These are phyloP conservation scores for Drosophila eugracilis DNA, from an alignment of 1,140 invertebrate genomes.

Conservation along the genomic window DNA sequence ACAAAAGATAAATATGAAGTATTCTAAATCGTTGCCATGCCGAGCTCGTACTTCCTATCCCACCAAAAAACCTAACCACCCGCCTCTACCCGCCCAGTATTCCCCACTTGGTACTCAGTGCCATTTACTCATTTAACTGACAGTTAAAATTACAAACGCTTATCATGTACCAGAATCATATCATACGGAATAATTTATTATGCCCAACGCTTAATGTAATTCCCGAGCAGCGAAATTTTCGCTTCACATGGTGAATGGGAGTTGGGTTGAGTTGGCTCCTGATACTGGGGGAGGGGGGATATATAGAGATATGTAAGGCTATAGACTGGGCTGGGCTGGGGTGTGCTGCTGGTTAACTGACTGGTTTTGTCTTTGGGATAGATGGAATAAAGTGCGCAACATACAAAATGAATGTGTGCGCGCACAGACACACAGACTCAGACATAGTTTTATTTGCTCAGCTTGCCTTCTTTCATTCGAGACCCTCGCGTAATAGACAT, in stretches of 20 bases:
- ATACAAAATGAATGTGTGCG: conserved; percentile 70
- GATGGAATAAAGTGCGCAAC: conserved; percentile 80
- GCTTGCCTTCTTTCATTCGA: conserved; percentile 74
- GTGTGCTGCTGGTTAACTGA: conserved; percentile 48
- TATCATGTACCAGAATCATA: conserved; percentile 84
- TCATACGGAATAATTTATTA: conserved; percentile 84
- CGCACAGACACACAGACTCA: conserved; percentile 56
- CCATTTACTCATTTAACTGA: conserved; percentile 83
- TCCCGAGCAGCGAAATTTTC: conserved; percentile 71
- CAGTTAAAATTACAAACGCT: conserved; percentile 84
- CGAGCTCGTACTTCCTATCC: conserved; percentile 15
- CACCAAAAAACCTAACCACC: not conserved
- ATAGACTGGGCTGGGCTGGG: conserved; percentile 21
- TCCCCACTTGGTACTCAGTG: conserved; percentile 19
- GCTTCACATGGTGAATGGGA: conserved; percentile 34
- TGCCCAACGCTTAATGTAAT: conserved; percentile 81
- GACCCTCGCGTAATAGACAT: conserved; percentile 68
- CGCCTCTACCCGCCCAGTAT: not conserved
- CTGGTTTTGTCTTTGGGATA: conserved; percentile 78
- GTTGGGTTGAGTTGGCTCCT: too few relatives aligned
- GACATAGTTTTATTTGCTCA: conserved; percentile 77
- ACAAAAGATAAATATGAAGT: conserved; percentile 81
- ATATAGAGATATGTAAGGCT: conserved; percentile 9
- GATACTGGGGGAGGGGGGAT: not conserved
- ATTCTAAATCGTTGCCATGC: conserved; percentile 75